Evolutionary conservation across 1,140 invertebrate species (phyloP), one percentile per base, ranked within the genome.

Genomic region (Dendrolimus punctatus): DNA sequence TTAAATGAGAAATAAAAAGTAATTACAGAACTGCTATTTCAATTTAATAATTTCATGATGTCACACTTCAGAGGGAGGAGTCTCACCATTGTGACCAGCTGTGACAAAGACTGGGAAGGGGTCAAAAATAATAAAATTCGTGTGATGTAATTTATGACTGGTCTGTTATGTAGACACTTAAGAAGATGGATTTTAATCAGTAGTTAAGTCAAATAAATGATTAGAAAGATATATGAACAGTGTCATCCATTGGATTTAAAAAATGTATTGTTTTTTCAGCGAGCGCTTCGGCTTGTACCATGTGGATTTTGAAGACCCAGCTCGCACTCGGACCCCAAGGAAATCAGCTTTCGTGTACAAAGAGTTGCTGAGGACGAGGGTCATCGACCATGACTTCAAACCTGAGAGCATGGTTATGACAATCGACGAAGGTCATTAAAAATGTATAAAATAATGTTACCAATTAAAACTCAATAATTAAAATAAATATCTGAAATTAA

Each of bases 301-400:
- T 36, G 92, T 95, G 0, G 90, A 95, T 68, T 95, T 95, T 62
- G 87, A 74, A 4, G 86, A 91, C 51, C 88, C 90, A 0, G 76
- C 90, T 4, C 87, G 91, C 58, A 88, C 87, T 0, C 88, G 94
- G 57, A 92, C 88, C 3, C 89, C 90, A 0, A 94, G 94, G 69
- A 86, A 89, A 40, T 94, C 93, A 6, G 87, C 90, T 0, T 68
- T 66, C 48, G 57, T 73, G 4, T 73, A 73, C 56, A 68, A 6
- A 53, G 86, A 70, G 89, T 90, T 69, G 84, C 87, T 62, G 71
- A 82, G 51, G 59, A 89, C 51, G 8, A 56, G 71, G 38, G 9
- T 43, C n/a, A 60, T 73, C 9, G 68, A 73, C 49, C 57, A 58
- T n/a, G 48, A 58, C 36, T 73, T 66, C 41, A 60, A 68, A 40